Evolutionary conservation across 2,113 vertebrate species (phyloP).

Genomic region (Lutjanus erythropterus): DNA sequence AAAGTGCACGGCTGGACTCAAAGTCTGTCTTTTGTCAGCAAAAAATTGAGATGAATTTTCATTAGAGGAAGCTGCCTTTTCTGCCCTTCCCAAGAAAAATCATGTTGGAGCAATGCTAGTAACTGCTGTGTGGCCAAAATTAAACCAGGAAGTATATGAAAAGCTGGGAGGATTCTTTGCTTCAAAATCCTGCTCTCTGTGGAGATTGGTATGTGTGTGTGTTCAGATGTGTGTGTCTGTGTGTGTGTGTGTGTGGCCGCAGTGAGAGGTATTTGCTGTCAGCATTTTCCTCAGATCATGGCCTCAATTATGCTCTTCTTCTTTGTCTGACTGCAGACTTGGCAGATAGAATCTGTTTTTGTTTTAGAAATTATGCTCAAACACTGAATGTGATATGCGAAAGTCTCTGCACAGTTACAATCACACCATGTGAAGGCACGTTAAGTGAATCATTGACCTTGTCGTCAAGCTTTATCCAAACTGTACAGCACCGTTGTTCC

Average conservation of each 20-base stretch:
- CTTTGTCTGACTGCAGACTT: conserved; percentile 35
- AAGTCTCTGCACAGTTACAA: conserved; percentile 11
- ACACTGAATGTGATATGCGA: conserved; percentile 13
- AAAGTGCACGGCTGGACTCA: conserved; percentile 1
- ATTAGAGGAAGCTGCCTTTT: conserved; percentile 8
- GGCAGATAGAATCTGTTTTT: conserved; percentile 32
- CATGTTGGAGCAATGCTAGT: not conserved
- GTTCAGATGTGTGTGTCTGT: not conserved
- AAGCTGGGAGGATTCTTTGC: conserved; percentile 3
- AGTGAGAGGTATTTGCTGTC: conserved; percentile 40
- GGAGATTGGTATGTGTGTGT: not conserved
- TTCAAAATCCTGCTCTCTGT: conserved; percentile 8
- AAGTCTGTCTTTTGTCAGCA: conserved; percentile 43
- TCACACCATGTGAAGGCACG: conserved; percentile 7
- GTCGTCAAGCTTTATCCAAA: conserved; percentile 16
- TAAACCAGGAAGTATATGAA: conserved; percentile 22
- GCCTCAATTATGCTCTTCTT: conserved; percentile 46
- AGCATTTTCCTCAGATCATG: conserved; percentile 53
- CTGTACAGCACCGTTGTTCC: not conserved
- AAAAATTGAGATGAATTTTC: conserved; percentile 36
- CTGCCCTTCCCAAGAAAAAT: not conserved
- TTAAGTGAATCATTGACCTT: conserved; percentile 31
- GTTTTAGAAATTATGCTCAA: conserved; percentile 30
- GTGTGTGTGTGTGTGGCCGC: not conserved
- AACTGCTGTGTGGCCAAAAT: conserved; percentile 49